phyloP scores from a whole-genome alignment of 2,888 invertebrate genomes.

The Cataglyphis cursor region DNA sequence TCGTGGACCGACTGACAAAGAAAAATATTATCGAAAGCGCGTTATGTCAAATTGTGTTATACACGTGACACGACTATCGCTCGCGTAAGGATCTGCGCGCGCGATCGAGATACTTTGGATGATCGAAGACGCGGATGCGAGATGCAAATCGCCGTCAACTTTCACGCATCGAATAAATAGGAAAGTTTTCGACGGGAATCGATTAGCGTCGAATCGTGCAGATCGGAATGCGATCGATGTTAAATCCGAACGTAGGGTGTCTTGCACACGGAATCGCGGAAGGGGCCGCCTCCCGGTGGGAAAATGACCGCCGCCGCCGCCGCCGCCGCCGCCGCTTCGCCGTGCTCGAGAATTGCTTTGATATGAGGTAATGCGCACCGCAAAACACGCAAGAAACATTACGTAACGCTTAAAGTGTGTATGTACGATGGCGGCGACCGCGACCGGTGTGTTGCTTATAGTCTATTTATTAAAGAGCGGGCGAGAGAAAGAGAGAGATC shows the following conservation, averaged over 20 bases:
- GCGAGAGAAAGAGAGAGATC: conserved; percentile 22
- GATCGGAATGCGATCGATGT: conserved; percentile 31
- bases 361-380: conserved; percentile 79
- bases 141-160: not conserved
- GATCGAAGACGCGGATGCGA: not conserved
- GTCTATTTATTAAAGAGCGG: conserved; percentile 69
- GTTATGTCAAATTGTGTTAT: not conserved
- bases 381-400: conserved; percentile 77
- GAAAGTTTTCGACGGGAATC: not conserved
- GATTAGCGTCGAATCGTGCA: not conserved
- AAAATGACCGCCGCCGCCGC: conserved; percentile 76
- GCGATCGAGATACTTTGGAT: conserved; percentile 14
- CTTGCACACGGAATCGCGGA: conserved; percentile 32
- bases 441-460: conserved; percentile 30
- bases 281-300: conserved; percentile 72
- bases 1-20: conserved; percentile 31
- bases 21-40: conserved; percentile 53
- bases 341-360: conserved; percentile 76
- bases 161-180: not conserved
- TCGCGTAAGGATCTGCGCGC: conserved; percentile 1
- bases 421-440: conserved; percentile 51
- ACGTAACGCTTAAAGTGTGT: conserved; percentile 73
- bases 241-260: conserved; percentile 57
- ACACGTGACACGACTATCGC: not conserved
- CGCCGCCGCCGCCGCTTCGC: not conserved